Evolutionary conservation across 2,888 invertebrate genomes (phyloP), one percentile per base, ranked within the genome.

Genomic region (Zonitis immaculata): DNA sequence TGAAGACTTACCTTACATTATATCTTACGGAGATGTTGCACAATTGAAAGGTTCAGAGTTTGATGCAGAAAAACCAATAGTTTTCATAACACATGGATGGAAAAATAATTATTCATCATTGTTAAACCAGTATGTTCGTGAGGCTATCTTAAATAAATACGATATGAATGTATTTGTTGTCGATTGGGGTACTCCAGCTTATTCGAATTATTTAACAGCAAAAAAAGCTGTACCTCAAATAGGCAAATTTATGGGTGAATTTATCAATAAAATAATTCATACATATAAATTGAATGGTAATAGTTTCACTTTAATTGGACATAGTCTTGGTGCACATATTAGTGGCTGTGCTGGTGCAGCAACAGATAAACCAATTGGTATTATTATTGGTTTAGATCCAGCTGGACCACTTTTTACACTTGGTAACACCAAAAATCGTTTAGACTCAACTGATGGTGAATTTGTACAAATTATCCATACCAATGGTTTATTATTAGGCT

Each of bases 381-480:
- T 58, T 22, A 73, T 75, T 30, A 62, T 70, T 49, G 75, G 73
- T 44, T 51, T 75, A 39, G 75, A 75, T 57, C 73, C 74, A 47
- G 74, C 75, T 6, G 59, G 60, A 22, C 73, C 72, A 3, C 49
- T 68, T 1, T 72, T 68, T 54, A 54, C 59, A 6, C 4, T 56
- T 2, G 52, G 44, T 7, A 60, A 70, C 32, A 64, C 51, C 5
- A 57, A 63, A n/a, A 63, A 66, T 44, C 69, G 73, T 39, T 48
- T 76, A 25, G 70, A 73, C 49, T 49, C 60, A 6, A 62, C 62
- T 14, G 74, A 74, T 57, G 75, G 68, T 0, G 51, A 65, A 32
- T 69, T 69, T 49, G 74, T 76, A 1, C 69, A 75, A 42, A 59
- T 71, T 5, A 70, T 76, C 27, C 76, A 75, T 54, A 73, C 75